phyloP scores from a whole-genome alignment of 2,888 invertebrate species.

The Tachina grossa region DNA sequence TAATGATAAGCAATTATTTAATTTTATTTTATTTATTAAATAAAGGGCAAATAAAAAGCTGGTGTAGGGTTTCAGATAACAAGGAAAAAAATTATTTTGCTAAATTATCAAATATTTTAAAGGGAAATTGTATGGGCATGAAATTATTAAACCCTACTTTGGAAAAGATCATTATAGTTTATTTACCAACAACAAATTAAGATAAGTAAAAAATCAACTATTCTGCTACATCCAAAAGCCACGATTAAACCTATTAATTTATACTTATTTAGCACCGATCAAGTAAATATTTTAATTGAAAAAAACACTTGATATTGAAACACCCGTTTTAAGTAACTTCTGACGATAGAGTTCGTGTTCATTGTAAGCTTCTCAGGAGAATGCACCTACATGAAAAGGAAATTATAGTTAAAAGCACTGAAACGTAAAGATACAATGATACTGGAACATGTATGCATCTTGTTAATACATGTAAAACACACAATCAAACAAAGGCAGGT shows the following conservation, averaged over 20 bases:
- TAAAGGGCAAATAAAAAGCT: slow-evolving; percentile 2
- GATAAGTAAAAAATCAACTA: too few relatives aligned
- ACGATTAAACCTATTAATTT: too few relatives aligned
- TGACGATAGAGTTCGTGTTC: slow-evolving; percentile 12
- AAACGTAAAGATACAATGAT: slow-evolving; percentile 69
- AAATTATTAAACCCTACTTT: too few relatives aligned
- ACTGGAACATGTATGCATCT: slow-evolving; percentile 32
- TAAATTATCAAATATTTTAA: too few relatives aligned
- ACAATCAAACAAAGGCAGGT: slow-evolving; percentile 35
- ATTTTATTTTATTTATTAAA: slow-evolving; percentile 24
- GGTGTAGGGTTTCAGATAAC: not conserved
- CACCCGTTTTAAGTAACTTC: slow-evolving; percentile 23
- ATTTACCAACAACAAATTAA: too few relatives aligned
- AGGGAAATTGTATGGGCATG: too few relatives aligned
- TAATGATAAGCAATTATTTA: slow-evolving; percentile 42
- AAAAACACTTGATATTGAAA: slow-evolving; percentile 13
- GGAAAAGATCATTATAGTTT: too few relatives aligned
- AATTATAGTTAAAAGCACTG: slow-evolving; percentile 66
- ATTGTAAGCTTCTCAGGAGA: slow-evolving; percentile 54
- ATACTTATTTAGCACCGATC: too few relatives aligned
- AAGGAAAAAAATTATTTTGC: too few relatives aligned
- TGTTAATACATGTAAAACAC: slow-evolving; percentile 41
- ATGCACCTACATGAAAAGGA: slow-evolving; percentile 67
- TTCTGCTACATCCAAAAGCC: too few relatives aligned
- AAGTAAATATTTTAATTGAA: not conserved